Evolutionary conservation across 2,888 invertebrate genomes (phyloP).

Genomic region (Sarcophaga rosellei): DNA sequence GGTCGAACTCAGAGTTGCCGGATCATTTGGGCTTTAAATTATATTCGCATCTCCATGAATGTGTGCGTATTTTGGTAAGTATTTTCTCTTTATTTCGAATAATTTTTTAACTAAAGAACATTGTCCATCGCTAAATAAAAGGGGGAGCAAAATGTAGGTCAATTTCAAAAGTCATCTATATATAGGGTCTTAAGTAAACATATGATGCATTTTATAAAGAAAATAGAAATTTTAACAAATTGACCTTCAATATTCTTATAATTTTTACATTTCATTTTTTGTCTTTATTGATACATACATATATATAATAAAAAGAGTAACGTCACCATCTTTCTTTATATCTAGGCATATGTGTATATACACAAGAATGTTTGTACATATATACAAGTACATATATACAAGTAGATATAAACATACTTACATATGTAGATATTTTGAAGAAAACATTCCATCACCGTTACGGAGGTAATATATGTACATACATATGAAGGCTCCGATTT

Average conservation of each 20-base stretch:
- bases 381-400: not conserved
- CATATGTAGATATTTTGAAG: too few species aligned
- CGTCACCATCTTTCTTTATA: not conserved
- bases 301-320: not conserved
- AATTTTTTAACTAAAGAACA: not conserved
- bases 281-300: not conserved
- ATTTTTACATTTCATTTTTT: not conserved
- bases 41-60: conserved; percentile 18
- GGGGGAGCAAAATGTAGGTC: conserved; percentile 49
- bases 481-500: too few species aligned
- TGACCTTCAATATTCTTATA: conserved; percentile 31
- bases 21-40: conserved; percentile 10
- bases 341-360: not conserved
- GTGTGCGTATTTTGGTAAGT: conserved; percentile 42
- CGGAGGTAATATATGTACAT: too few species aligned
- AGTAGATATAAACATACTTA: too few species aligned
- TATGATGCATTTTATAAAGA: not conserved
- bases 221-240: conserved; percentile 20
- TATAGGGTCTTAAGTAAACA: not conserved
- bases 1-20: conserved; percentile 49
- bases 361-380: not conserved
- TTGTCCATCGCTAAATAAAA: not conserved
- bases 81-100: conserved; percentile 17
- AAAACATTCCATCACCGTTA: too few species aligned
- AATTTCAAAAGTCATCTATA: conserved; percentile 42